Evolutionary conservation across 2,888 invertebrate species (phyloP), one percentile per base, ranked within the genome.

Genomic region (Agriopis leucophaearia): DNA sequence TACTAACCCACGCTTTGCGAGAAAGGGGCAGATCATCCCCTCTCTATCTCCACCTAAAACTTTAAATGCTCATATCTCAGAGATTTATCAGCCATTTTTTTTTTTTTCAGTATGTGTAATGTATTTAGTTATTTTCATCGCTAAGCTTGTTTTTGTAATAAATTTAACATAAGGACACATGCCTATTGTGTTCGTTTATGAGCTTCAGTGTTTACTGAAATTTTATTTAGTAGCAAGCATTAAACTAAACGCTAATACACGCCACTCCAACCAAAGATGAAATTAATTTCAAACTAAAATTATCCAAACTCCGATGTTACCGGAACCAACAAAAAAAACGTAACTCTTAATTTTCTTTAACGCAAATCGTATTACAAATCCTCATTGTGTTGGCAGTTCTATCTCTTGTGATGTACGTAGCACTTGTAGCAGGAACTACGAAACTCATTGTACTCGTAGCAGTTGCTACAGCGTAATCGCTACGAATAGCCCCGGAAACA

Each of bases 321-420:
- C 15, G 40, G 45, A 57, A 57, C 15, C 35, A 47, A 45, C 45
- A 62, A 71, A 65, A 38, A 27, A 68, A 56, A 59, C 27, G 54
- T 62, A 52, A 68, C 58, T 62, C 44, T 59, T 70, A 69, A 71
- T 66, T 62, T 61, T 55, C 54, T 58, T 67, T 69, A 71, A 70
- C 69, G 61, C 72, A 70, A 74, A 74, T 72, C 60, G 69, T 65
- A 62, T 65, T 61, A 69, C 69, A 65, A 69, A 64, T 69, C 62
- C 64, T 65, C 50, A 62, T 63, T 69, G 47, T 48, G 57, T 36
- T 48, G 52, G 52, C 61, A 59, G 50, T 60, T 69, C 48, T 52
- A 66, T 64, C 48, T 69, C 57, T 44, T 48, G 59, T 59, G 35
- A 51, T 35, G 61, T 66, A 51, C 66, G 58, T 54, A 60, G 66